phyloP scores from a whole-genome alignment of 2,888 invertebrate species.

The Callimorpha dominula region DNA sequence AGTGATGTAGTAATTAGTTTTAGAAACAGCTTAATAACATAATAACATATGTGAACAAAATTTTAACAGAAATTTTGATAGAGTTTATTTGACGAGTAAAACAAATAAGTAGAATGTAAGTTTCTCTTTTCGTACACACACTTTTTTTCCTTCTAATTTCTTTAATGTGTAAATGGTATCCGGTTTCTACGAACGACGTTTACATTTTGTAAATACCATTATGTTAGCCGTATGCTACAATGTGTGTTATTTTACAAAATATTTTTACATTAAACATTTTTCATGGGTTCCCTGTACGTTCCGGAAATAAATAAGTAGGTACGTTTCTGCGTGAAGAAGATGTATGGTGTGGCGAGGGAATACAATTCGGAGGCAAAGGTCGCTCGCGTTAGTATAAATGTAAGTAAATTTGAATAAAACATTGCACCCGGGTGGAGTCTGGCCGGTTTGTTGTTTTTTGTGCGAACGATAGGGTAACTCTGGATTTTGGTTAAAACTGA shows the following conservation, averaged over 20 bases:
- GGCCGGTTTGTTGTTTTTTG: slow-evolving; percentile 51
- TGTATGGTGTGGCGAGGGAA: slow-evolving; percentile 84
- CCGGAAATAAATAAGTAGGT: slow-evolving; percentile 81
- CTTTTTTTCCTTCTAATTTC: background rate
- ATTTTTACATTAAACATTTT: slow-evolving; percentile 33
- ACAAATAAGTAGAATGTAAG: background rate
- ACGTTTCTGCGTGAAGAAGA: slow-evolving; percentile 79
- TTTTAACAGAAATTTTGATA: too few species aligned
- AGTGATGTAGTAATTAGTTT: too few species aligned
- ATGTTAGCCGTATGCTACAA: background rate
- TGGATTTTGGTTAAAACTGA: slow-evolving; percentile 29
- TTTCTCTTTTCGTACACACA: background rate
- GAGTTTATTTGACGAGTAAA: too few species aligned
- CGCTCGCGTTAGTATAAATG: slow-evolving; percentile 86
- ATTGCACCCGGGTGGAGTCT: slow-evolving; percentile 63
- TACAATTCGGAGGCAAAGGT: slow-evolving; percentile 84
- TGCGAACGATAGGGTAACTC: slow-evolving; percentile 18
- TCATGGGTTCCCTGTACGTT: slow-evolving; percentile 52
- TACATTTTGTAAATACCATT: background rate
- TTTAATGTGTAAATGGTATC: background rate
- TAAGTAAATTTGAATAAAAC: slow-evolving; percentile 88
- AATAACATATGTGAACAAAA: too few species aligned
- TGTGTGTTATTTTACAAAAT: slow-evolving; percentile 17
- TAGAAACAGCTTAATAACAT: too few species aligned
- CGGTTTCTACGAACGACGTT: background rate